Evolutionary conservation across 2,888 invertebrate species (phyloP).

Genomic region (Athalia cordata): DNA sequence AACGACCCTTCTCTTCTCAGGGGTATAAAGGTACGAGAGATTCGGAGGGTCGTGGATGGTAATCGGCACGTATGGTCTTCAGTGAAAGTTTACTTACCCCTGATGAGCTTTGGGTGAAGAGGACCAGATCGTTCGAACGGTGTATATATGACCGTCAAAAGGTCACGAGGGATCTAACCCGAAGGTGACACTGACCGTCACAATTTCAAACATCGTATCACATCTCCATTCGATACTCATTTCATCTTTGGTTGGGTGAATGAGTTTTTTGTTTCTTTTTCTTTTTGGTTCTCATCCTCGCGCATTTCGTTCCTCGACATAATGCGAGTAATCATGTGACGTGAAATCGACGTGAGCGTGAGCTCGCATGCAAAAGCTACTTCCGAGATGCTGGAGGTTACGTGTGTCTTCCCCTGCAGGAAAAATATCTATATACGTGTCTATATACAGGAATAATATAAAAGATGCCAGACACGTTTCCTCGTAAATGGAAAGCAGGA

Average conservation of each 20-base stretch:
- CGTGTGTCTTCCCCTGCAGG: neutral
- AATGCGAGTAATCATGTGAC: no score
- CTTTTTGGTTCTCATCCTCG: no score
- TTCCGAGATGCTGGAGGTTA: no score
- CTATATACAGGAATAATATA: neutral
- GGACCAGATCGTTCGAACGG: neutral
- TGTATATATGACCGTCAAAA: constrained; percentile 1
- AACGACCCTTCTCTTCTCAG: no score
- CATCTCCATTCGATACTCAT: neutral
- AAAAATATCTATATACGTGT: neutral
- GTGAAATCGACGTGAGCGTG: no score
- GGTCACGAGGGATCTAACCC: constrained; percentile 1
- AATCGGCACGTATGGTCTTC: constrained; percentile 40
- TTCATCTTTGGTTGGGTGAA: neutral
- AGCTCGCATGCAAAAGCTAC: no score
- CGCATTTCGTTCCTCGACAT: no score
- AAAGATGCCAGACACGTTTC: constrained; percentile 35
- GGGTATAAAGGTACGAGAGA: constrained; percentile 6
- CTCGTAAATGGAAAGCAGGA: constrained; percentile 29
- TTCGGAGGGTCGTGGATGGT: constrained; percentile 26
- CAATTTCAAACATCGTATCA: neutral
- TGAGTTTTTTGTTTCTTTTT: no score
- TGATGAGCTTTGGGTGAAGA: constrained; percentile 22
- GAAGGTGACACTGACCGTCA: constrained; percentile 1
- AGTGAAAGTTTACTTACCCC: constrained; percentile 24